Base-by-base conservation (phyloP, 2,888 invertebrate species). In the Diplolepis rosae region DNA sequence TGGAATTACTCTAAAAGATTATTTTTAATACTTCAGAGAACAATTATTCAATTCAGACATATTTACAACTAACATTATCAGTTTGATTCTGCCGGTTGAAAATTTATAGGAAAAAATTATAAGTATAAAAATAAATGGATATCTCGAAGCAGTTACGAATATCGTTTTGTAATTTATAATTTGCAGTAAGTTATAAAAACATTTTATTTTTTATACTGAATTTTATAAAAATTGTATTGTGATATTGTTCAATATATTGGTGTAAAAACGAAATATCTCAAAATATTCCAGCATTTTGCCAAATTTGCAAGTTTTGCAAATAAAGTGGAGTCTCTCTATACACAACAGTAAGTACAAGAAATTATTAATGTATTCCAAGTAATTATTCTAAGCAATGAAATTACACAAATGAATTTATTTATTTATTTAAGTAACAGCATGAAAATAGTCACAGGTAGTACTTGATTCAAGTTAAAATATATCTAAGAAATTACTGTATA, bases 251-350 rank as follows among this genome's bases (percentile, higher is more conserved):
- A 86, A 66, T 86, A 86, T 74, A 71, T 83, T 50, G 79, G 82
- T 39, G 83, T 85, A 39, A 87, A 85, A 72, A 87, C 75, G 83
- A 87, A 56, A 72, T 80, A 18, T 72, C 81, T 27, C 80, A 80
- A 22, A 77, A 78, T 28, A 76, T 79, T 9, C 79, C 83, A 18
- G 85, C 82, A 67, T 84, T 79, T 73, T 86, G 86, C 71, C 76
- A 71, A 65, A 82, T 84, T 72, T 86, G 85, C 54, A 79, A 83
- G 81, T 76, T 74, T 87, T 87, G 78, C 86, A 86, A 74, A 87
- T 85, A 6, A 87, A 86, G 65, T 86, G 85, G 85, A 87, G 86
- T 66, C 74, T 82, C 65, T 84, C 87, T 9, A 87, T 85, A 30
- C 85, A 86, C 73, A 87, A 82, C 70, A 86, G 85, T 71, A 82